Base-by-base conservation (phyloP, 2,888 invertebrate genomes). In the Nudaria mundana region DNA sequence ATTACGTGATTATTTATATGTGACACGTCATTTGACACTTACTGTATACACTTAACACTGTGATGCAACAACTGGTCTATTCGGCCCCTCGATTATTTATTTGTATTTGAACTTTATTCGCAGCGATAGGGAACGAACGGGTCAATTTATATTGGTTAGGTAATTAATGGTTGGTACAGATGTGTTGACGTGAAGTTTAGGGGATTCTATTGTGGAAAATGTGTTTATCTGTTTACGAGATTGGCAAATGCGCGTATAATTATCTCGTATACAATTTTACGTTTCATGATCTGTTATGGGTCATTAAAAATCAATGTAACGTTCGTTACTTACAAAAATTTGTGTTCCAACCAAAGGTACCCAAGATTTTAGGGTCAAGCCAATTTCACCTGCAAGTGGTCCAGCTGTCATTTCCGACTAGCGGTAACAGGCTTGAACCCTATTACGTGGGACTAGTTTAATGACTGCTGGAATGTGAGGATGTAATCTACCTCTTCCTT, bases 1-100 rank as follows among this genome's bases (percentile, higher is more conserved):
- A 86, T 86, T 85, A 85, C 59, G 71, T 80, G 73, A 82, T 86
- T 84, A 85, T 86, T 85, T 84, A 85, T 83, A 66, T 76, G 72
- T 66, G 74, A 76, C 79, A 73, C 65, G 70, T 67, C 66, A 66
- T 72, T 70, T 66, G 55, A 32, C 29, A 26, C 51, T 48, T 44
- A 30, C 40, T 53, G 48, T 40, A 29, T 42, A 52, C 44, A 52
- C 53, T 59, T 61, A 66, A 69, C 73, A 71, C 73, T 68, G 58
- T 50, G 45, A 40, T 25, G 24, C 40, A 18, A 3, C 31, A 8
- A 49, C 71, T 53, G 55, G 39, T 57, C 44, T 29, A 8, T 26
- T 13, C 35, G 69, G 68, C 54, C 68, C 59, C 42, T 45, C 12
- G 12, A 15, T 13, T 44, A 28, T 16, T 5, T 30, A 6, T 3